These are phyloP conservation scores for Quadroppia sp. DNA, from an alignment of 2,888 invertebrate species.

Conservation along the genomic window DNA sequence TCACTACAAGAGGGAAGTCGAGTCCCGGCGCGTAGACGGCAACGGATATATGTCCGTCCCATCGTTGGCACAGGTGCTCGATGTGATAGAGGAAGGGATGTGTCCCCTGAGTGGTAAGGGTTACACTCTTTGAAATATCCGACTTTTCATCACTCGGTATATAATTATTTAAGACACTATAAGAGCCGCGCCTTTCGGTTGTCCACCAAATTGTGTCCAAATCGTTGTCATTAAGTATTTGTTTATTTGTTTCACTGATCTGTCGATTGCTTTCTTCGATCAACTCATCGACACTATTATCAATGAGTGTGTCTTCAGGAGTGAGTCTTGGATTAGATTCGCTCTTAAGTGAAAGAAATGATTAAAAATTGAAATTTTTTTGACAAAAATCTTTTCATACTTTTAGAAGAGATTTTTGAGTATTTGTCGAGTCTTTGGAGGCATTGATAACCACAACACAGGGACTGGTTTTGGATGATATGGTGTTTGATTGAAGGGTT, in stretches of 20 bases:
- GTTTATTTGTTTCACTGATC: slow-evolving; percentile 24
- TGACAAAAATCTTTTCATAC: not conserved
- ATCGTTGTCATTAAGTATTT: not conserved
- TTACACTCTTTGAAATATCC: slow-evolving; percentile 68
- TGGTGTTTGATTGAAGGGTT: slow-evolving; percentile 43
- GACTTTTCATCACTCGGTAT: slow-evolving; percentile 36
- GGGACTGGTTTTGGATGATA: slow-evolving; percentile 35
- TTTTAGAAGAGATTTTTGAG: not conserved
- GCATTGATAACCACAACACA: slow-evolving; percentile 42
- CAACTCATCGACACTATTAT: not conserved
- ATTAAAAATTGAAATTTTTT: not conserved
- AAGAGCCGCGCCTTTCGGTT: slow-evolving; percentile 44
- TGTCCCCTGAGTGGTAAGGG: slow-evolving; percentile 88
- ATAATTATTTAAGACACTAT: slow-evolving; percentile 45
- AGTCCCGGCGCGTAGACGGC: slow-evolving; percentile 81
- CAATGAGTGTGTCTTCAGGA: too few species aligned
- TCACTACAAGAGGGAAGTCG: slow-evolving; percentile 71
- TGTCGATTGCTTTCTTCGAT: not conserved
- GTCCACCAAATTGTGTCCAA: slow-evolving; percentile 43
- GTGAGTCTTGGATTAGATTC: slow-evolving; percentile 12
- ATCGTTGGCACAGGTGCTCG: slow-evolving; percentile 74
- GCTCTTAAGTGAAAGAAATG: not conserved
- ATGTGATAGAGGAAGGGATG: slow-evolving; percentile 86
- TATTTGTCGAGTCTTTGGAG: not conserved
- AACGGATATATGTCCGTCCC: slow-evolving; percentile 81